Evolutionary conservation across 2,888 invertebrate genomes (phyloP).

Genomic region (Choristoneura rosaceana): DNA sequence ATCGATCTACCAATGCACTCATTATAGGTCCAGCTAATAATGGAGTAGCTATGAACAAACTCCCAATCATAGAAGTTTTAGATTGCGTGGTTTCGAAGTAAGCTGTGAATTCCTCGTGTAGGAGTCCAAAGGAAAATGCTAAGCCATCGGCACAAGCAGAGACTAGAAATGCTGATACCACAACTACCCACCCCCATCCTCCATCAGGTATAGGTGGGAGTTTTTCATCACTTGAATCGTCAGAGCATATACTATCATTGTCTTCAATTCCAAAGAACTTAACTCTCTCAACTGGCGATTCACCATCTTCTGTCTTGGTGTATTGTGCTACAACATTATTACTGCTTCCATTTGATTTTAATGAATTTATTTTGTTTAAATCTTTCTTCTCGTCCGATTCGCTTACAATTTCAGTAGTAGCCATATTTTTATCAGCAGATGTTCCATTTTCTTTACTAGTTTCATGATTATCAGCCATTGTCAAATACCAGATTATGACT

Average conservation of each 20-base stretch:
- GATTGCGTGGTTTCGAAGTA: slow-evolving; percentile 93
- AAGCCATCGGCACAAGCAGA: slow-evolving; percentile 96
- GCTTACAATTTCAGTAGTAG: slow-evolving; percentile 40
- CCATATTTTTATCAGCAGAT: slow-evolving; percentile 43
- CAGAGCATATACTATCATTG: slow-evolving; percentile 75
- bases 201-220: slow-evolving; percentile 90
- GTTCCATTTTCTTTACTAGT: slow-evolving; percentile 29
- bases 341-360: slow-evolving; percentile 60
- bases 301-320: slow-evolving; percentile 54
- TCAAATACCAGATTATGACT: slow-evolving; percentile 22
- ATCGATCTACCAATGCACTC: slow-evolving; percentile 93
- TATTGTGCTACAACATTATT: slow-evolving; percentile 59
- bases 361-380: slow-evolving; percentile 70
- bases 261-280: slow-evolving; percentile 80
- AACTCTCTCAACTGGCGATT: slow-evolving; percentile 70
- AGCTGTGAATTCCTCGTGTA: slow-evolving; percentile 92
- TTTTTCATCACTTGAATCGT: slow-evolving; percentile 65
- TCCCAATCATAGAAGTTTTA: slow-evolving; percentile 95
- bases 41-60: slow-evolving; percentile 95
- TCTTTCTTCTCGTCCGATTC: slow-evolving; percentile 55
- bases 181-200: slow-evolving; percentile 96
- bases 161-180: slow-evolving; percentile 92
- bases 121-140: slow-evolving; percentile 95
- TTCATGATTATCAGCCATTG: slow-evolving; percentile 38
- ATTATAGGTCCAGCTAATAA: slow-evolving; percentile 93